Evolutionary conservation across 2,797 vertebrate species (phyloP).

Genomic region (Tiaroga cobitis): DNA sequence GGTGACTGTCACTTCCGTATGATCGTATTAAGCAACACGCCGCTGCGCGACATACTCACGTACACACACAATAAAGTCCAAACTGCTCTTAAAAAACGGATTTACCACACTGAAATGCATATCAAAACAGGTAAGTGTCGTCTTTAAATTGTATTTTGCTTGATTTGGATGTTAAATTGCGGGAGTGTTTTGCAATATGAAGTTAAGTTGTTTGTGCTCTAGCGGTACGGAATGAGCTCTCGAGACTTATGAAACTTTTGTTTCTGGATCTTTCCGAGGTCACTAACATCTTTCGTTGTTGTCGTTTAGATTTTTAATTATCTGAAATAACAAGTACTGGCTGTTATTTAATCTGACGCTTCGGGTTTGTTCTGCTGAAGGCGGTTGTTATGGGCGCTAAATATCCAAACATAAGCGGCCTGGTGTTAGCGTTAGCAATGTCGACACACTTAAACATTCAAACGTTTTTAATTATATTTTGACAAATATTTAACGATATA

Average conservation of each 20-base stretch:
- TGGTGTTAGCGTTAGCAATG: conserved; percentile 73
- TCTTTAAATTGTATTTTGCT: fast-evolving
- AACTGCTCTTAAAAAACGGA: background rate
- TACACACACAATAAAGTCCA: conserved; percentile 31
- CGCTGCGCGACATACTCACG: conserved; percentile 23
- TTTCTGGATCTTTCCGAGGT: background rate
- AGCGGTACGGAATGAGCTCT: conserved; percentile 2
- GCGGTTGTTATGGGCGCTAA: conserved; percentile 45
- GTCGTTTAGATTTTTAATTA: background rate
- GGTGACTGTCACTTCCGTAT: conserved; percentile 72
- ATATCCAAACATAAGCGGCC: conserved; percentile 43
- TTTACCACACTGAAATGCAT: conserved; percentile 75
- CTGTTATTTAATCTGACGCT: background rate
- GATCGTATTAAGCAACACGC: conserved; percentile 63
- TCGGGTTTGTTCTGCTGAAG: background rate
- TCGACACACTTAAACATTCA: conserved; percentile 41
- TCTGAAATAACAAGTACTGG: background rate
- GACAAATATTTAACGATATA: background rate
- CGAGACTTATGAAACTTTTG: conserved; percentile 45
- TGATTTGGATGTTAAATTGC: background rate
- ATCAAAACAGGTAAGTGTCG: conserved; percentile 78
- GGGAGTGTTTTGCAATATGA: background rate
- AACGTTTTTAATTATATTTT: background rate
- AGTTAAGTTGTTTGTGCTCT: conserved; percentile 21
- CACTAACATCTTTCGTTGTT: background rate